Conservation (phyloP, 2,113 vertebrate genomes). For the Pipa parva region DNA sequence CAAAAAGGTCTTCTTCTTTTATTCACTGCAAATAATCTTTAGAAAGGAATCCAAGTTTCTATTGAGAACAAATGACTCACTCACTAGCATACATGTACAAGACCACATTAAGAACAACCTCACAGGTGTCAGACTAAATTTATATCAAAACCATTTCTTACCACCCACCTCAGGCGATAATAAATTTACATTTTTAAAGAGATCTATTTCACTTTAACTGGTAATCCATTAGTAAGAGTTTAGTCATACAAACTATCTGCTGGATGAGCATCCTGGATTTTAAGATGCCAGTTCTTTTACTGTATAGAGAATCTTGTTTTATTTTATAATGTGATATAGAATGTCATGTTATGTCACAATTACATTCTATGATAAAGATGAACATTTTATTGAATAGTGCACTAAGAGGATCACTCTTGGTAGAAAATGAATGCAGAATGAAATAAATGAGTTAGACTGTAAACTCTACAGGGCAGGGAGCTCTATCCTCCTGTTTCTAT, state of each 20-base stretch:
- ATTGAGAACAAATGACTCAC: conserved; percentile 34
- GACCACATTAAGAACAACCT: conserved; percentile 21
- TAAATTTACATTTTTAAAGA: conserved; percentile 21
- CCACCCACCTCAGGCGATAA: conserved; percentile 18
- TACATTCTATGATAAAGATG: neutral
- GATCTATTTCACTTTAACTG: conserved; percentile 5
- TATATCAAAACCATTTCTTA: conserved; percentile 14
- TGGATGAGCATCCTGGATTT: neutral
- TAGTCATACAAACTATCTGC: neutral
- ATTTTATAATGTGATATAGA: neutral
- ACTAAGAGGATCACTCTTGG: neutral
- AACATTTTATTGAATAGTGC: neutral
- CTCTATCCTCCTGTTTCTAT: too few species aligned
- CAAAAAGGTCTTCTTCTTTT: conserved; percentile 28
- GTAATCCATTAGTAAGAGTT: conserved; percentile 8
- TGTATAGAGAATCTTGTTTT: neutral
- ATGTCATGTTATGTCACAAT: neutral
- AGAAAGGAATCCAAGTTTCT: conserved; percentile 15
- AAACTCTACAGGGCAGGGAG: too few species aligned
- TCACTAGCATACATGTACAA: conserved; percentile 18
- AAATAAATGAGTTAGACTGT: too few species aligned
- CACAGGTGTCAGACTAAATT: conserved; percentile 39
- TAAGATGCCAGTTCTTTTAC: neutral
- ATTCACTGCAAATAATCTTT: neutral
- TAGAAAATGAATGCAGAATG: neutral